Evolutionary conservation across 2,888 invertebrate genomes (phyloP).

Genomic region (Melinopterus prodromus): DNA sequence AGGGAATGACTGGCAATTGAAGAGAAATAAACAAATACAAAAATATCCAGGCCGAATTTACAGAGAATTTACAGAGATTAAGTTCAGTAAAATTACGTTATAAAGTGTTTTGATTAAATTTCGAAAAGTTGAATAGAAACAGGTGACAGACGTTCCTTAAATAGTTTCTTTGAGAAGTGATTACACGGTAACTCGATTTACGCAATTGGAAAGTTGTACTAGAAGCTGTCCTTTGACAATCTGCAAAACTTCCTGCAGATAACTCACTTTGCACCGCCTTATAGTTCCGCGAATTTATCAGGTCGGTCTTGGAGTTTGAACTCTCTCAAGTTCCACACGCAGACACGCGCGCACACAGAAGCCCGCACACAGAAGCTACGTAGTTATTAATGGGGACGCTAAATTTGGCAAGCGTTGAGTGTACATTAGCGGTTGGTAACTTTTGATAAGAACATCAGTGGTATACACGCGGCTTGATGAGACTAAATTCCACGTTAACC

Average conservation of each 20-base stretch:
- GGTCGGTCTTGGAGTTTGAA: not conserved
- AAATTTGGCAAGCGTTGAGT: not conserved
- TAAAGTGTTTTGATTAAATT: too few species aligned
- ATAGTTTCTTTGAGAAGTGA: not conserved
- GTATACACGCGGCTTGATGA: not conserved
- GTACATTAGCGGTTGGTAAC: not conserved
- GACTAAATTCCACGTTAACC: not conserved
- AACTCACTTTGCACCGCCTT: not conserved
- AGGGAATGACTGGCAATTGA: too few species aligned
- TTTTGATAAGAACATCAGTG: not conserved
- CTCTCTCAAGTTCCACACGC: not conserved
- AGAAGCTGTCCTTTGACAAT: not conserved
- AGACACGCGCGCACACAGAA: not conserved
- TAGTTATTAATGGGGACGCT: not conserved
- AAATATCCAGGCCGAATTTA: too few species aligned
- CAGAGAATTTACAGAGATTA: too few species aligned
- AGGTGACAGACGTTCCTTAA: too few species aligned
- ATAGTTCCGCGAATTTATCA: not conserved
- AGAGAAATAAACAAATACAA: too few species aligned
- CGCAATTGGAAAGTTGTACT: not conserved
- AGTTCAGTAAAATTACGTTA: too few species aligned
- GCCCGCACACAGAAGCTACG: not conserved
- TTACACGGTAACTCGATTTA: not conserved
- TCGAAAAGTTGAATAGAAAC: too few species aligned
- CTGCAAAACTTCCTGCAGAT: not conserved